A percentile compares a stretch with the other conserved stretches of the same genome.
Evolutionary conservation across 2,888 invertebrate genomes (phyloP).

Genomic region (Biston stratarius): DNA sequence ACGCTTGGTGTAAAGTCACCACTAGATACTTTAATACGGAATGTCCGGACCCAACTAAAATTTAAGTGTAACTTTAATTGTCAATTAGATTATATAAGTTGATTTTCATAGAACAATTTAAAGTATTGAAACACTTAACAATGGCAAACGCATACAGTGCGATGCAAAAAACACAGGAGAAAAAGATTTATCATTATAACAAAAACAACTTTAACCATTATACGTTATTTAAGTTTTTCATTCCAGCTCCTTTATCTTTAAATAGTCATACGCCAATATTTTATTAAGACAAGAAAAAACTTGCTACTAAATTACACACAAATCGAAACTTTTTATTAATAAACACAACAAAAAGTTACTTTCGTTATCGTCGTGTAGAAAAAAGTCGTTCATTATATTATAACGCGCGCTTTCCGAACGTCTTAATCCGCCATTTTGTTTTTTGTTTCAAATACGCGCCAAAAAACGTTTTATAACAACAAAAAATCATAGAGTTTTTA

Average conservation of each 20-base stretch:
- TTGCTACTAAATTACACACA: constrained; percentile 49
- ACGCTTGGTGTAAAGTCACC: too few species aligned
- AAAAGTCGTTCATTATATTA: constrained; percentile 56
- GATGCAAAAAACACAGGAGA: too few species aligned
- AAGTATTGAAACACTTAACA: too few species aligned
- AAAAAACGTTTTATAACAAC: constrained; percentile 62
- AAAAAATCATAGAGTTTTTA: constrained; percentile 48
- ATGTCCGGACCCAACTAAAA: too few species aligned
- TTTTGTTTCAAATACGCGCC: constrained; percentile 61
- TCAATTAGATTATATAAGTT: too few species aligned
- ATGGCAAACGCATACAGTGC: too few species aligned
- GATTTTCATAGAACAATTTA: too few species aligned
- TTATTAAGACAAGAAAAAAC: constrained; percentile 38
- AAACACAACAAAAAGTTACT: constrained; percentile 54
- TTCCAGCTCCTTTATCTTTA: background rate
- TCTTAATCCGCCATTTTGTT: constrained; percentile 67
- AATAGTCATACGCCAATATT: constrained; percentile 3
- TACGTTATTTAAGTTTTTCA: too few species aligned
- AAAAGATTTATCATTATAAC: too few species aligned
- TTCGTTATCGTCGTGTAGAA: constrained; percentile 60
- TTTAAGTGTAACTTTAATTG: too few species aligned
- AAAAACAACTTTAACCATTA: too few species aligned
- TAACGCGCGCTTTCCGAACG: constrained; percentile 56
- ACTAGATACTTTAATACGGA: too few species aligned
- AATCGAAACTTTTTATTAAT: constrained; percentile 48